Conservation (phyloP, 1,140 invertebrate species). For the Asbolus verrucosus region DNA sequence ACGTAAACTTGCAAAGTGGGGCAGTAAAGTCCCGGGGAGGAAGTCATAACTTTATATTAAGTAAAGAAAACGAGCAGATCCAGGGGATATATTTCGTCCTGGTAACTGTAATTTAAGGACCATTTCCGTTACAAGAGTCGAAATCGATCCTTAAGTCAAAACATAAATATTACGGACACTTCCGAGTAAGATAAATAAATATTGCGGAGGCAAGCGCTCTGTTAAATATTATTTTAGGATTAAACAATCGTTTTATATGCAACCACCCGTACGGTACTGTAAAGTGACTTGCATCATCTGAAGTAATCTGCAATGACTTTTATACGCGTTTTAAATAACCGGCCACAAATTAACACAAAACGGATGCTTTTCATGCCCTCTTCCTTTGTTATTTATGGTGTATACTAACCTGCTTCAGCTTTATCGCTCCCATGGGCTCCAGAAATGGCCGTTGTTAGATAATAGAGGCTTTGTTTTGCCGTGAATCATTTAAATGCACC, state of each 20-base stretch:
- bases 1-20: slow-evolving; percentile 17
- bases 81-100: not conserved
- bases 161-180: slow-evolving; percentile 6
- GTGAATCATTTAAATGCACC: slow-evolving; percentile 11
- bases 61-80: not conserved
- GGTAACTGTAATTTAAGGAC: not conserved
- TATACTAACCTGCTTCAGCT: not conserved
- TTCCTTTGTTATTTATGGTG: slow-evolving; percentile 1
- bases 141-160: not conserved
- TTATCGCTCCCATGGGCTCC: slow-evolving; percentile 2
- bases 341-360: slow-evolving; percentile 1
- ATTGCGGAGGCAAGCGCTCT: not conserved
- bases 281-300: too few species aligned
- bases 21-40: not conserved
- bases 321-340: too few species aligned
- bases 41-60: slow-evolving; percentile 13
- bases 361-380: too few species aligned
- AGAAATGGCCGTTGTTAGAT: slow-evolving; percentile 11
- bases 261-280: too few species aligned
- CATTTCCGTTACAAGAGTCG: not conserved
- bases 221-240: slow-evolving; percentile 3
- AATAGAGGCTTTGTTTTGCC: slow-evolving; percentile 6
- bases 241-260: too few species aligned
- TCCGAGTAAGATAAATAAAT: too few species aligned
- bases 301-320: too few species aligned